phyloP scores from a whole-genome alignment of 2,797 vertebrate genomes.

The Hypotaenidia philippensis region DNA sequence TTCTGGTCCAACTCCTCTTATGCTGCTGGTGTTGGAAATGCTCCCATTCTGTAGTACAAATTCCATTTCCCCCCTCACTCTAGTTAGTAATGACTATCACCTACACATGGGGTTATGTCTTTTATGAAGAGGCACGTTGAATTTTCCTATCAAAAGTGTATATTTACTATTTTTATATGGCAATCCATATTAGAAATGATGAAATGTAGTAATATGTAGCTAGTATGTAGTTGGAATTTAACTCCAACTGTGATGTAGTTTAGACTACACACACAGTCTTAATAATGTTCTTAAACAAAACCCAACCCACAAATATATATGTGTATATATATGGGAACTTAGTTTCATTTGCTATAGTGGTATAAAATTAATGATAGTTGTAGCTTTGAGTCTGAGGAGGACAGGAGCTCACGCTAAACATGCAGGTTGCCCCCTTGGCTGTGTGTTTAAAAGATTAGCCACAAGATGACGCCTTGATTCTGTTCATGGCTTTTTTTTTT shows the following conservation, averaged over 20 bases:
- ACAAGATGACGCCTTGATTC: constrained; percentile 65
- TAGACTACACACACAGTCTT: not conserved
- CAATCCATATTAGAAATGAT: not conserved
- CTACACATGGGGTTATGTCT: not conserved
- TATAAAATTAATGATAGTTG: not conserved
- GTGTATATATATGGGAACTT: not conserved
- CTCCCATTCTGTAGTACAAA: not conserved
- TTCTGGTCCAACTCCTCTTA: not conserved
- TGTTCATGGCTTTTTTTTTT: not conserved
- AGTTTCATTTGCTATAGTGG: not conserved
- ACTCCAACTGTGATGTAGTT: not conserved
- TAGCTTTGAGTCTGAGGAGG: not conserved
- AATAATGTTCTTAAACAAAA: not conserved
- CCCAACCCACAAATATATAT: too few relatives aligned
- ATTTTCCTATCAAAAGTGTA: not conserved
- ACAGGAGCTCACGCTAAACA: not conserved
- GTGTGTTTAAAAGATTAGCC: not conserved
- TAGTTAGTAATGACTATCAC: not conserved
- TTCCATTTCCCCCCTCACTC: not conserved
- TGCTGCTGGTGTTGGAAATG: not conserved
- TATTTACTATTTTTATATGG: not conserved
- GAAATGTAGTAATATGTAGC: not conserved
- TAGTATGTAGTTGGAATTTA: not conserved
- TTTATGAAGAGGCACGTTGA: not conserved
- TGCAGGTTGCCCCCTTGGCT: not conserved